Percentiles rank a stretch among this genome's conserved stretches.
Conservation (phyloP, 2,888 invertebrate species). For the Invenusta paracnida region DNA sequence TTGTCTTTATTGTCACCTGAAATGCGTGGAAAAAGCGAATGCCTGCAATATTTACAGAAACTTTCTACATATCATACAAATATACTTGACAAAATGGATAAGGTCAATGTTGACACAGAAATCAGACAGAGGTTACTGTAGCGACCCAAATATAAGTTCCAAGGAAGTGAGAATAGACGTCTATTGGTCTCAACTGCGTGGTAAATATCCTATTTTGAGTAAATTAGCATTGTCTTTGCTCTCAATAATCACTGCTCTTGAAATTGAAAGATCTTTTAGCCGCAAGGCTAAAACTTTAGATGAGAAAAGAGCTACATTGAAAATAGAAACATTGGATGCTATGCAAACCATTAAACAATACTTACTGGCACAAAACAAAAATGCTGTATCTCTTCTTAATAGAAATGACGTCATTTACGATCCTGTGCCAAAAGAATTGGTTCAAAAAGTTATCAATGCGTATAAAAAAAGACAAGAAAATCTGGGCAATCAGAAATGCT, state of each 20-base stretch:
- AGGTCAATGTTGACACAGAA: neutral
- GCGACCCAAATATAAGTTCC: neutral
- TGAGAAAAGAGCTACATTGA: neutral
- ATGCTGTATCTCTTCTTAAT: neutral
- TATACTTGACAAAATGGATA: neutral
- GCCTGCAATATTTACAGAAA: neutral
- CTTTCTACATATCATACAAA: neutral
- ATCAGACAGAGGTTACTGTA: neutral
- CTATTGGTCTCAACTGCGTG: neutral
- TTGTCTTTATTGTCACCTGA: neutral
- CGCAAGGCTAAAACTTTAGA: neutral
- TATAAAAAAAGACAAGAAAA: too few relatives aligned
- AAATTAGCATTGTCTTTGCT: neutral
- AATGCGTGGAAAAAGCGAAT: neutral
- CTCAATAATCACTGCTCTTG: neutral
- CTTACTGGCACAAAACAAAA: neutral
- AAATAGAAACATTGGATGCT: neutral
- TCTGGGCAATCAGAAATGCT: too few relatives aligned
- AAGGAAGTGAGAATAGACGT: neutral
- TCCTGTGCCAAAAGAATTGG: neutral
- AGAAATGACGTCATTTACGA: neutral
- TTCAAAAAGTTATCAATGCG: too few relatives aligned
- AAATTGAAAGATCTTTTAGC: neutral
- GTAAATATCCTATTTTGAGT: neutral
- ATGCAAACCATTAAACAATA: neutral